Evolutionary conservation across 2,797 vertebrate species (phyloP).

Genomic region (Hapalemur alaotrensis): DNA sequence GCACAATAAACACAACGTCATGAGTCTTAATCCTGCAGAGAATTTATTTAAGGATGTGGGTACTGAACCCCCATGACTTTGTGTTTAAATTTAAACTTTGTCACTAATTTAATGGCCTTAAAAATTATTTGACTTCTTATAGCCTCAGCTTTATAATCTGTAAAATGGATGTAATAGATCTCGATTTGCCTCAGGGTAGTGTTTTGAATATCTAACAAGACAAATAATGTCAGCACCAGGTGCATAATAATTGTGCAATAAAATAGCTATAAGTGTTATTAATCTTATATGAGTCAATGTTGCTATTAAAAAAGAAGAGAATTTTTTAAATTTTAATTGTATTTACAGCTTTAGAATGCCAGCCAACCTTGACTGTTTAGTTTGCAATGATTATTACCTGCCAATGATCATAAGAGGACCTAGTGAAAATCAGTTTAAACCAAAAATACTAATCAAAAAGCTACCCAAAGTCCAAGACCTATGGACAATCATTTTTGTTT

Average conservation of each 20-base stretch:
- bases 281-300: not conserved
- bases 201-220: not conserved
- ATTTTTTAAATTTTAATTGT: not conserved
- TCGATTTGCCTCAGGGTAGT: not conserved
- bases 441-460: not conserved
- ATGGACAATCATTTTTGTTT: not conserved
- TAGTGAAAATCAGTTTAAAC: not conserved
- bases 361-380: not conserved
- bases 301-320: not conserved
- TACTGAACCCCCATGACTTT: not conserved
- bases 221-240: not conserved
- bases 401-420: not conserved
- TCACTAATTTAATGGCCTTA: not conserved
- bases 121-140: not conserved
- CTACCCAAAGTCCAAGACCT: not conserved
- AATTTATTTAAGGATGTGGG: not conserved
- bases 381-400: not conserved
- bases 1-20: not conserved
- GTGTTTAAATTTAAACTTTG: not conserved
- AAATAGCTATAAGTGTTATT: not conserved
- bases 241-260: not conserved
- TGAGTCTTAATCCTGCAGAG: not conserved
- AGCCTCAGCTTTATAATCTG: not conserved
- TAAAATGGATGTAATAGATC: not conserved
- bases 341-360: not conserved